These are phyloP conservation scores for Amazona finschi DNA, from an alignment of 2,797 vertebrate genomes.

Conservation along the genomic window DNA sequence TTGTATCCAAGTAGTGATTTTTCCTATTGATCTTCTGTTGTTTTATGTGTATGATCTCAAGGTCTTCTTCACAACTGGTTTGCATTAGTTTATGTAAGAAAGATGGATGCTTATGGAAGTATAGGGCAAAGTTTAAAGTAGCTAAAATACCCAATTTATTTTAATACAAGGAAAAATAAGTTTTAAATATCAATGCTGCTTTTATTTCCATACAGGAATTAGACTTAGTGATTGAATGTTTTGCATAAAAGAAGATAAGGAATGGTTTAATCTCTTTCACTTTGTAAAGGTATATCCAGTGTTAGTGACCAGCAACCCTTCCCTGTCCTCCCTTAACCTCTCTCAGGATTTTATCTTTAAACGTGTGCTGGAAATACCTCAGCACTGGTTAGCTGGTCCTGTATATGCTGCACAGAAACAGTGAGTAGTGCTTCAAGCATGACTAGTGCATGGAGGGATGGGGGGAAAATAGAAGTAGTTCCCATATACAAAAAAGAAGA, in stretches of 20 bases:
- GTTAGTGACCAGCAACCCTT: not conserved
- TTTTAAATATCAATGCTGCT: not conserved
- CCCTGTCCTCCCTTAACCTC: accelerated
- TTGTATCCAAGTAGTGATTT: not conserved
- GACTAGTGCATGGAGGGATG: not conserved
- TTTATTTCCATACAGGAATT: not conserved
- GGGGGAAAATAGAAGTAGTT: not conserved
- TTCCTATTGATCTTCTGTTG: not conserved
- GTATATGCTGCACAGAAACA: not conserved
- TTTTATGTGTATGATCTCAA: not conserved
- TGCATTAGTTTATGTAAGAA: not conserved
- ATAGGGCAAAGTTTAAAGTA: not conserved
- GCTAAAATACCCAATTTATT: not conserved
- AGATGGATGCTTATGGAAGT: not conserved
- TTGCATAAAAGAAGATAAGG: not conserved
- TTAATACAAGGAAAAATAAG: not conserved
- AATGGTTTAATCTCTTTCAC: not conserved
- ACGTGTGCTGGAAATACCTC: not conserved
- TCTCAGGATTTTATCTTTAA: not conserved
- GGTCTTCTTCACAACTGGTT: not conserved
- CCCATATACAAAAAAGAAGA: not conserved
- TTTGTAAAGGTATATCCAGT: not conserved
- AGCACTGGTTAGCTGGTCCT: not conserved
- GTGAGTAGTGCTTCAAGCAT: not conserved
- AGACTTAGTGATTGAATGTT: not conserved